Conservation (phyloP, 1,140 invertebrate genomes). For the Chelonus insularis region DNA sequence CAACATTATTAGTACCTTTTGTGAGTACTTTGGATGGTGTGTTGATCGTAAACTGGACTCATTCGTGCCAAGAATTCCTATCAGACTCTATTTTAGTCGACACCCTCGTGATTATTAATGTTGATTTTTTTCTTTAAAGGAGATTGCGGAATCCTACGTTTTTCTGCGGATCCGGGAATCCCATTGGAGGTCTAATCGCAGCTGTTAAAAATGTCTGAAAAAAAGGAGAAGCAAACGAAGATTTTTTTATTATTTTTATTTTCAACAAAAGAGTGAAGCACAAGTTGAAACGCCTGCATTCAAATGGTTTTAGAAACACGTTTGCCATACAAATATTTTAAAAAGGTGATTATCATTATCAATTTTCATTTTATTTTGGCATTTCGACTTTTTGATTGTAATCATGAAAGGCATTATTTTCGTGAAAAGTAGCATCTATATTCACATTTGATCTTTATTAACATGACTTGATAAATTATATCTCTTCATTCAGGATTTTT, state of each 20-base stretch:
- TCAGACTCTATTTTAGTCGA: not conserved
- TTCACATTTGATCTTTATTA: too few relatives aligned
- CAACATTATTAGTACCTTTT: not conserved
- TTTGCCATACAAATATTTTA: too few relatives aligned
- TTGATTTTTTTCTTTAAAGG: not conserved
- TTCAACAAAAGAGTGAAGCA: not conserved
- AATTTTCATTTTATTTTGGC: too few relatives aligned
- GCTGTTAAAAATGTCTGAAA: not conserved
- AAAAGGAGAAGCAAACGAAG: not conserved
- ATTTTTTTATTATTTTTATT: not conserved
- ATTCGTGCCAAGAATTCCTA: slow-evolving; percentile 7
- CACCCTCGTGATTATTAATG: not conserved
- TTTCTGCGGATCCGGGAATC: not conserved
- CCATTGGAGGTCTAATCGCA: slow-evolving; percentile 1
- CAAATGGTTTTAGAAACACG: too few relatives aligned
- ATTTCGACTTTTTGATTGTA: too few relatives aligned
- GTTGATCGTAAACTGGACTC: slow-evolving; percentile 9
- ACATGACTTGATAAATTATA: too few relatives aligned
- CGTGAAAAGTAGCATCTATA: too few relatives aligned
- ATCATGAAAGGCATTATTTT: too few relatives aligned
- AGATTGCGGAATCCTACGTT: not conserved
- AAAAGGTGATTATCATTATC: too few relatives aligned
- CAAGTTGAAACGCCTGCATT: too few relatives aligned
- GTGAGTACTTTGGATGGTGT: not conserved
- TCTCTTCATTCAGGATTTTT: too few relatives aligned